phyloP scores from a whole-genome alignment of 2,888 invertebrate species.

The Hemithea aestivaria region DNA sequence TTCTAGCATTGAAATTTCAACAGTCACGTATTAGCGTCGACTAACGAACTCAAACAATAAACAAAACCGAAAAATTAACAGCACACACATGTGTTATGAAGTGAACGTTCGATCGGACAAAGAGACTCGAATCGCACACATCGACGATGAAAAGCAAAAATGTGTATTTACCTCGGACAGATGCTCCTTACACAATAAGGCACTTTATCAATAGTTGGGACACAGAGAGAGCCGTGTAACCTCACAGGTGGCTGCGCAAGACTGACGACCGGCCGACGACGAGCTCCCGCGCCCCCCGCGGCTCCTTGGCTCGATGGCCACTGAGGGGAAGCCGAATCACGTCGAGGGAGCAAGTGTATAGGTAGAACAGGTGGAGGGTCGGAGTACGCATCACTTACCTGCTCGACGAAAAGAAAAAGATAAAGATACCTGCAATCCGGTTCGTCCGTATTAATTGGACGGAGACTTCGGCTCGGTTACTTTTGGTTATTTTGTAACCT shows the following conservation, averaged over 20 bases:
- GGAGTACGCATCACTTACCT: constrained; percentile 60
- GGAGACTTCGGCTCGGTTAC: constrained; percentile 41
- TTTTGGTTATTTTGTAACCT: constrained; percentile 38
- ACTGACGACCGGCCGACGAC: constrained; percentile 44
- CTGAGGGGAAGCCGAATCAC: constrained; percentile 48
- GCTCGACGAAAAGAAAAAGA: constrained; percentile 40
- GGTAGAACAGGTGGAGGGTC: constrained; percentile 58
- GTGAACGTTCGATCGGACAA: constrained; percentile 17
- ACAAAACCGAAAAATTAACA: constrained; percentile 31
- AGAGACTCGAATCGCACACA: constrained; percentile 29
- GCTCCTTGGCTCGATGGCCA: constrained; percentile 28
- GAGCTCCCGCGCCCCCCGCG: constrained; percentile 45
- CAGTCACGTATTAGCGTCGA: constrained; percentile 27
- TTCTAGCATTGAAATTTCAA: constrained; percentile 25
- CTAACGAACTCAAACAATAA: constrained; percentile 31
- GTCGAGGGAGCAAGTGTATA: constrained; percentile 40
- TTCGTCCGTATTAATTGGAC: constrained; percentile 59
- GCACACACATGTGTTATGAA: constrained; percentile 20
- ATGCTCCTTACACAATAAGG: constrained; percentile 51
- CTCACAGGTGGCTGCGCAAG: constrained; percentile 65
- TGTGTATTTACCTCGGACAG: constrained; percentile 45
- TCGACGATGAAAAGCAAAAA: constrained; percentile 29
- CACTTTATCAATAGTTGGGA: constrained; percentile 48
- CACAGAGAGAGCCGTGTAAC: constrained; percentile 54
- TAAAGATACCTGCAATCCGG: constrained; percentile 57